Evolutionary conservation across 1,140 invertebrate genomes (phyloP), one percentile per base, ranked within the genome.

Genomic region (Brachystomella parvula): DNA sequence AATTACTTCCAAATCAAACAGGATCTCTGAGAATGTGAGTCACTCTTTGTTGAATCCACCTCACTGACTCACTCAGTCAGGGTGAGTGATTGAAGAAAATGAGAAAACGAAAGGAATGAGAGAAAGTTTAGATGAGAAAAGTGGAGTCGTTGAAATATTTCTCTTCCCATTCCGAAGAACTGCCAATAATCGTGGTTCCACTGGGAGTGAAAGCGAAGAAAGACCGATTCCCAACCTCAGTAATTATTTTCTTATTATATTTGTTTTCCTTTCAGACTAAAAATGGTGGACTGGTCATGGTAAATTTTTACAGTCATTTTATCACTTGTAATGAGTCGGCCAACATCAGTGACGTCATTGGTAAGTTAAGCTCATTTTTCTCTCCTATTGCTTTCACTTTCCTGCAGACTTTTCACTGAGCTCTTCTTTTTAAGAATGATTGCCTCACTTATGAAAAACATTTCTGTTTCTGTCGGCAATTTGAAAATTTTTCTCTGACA

Each of bases 211-310:
- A n/a, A n/a, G n/a, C n/a, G n/a, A n/a, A n/a, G n/a, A n/a, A n/a
- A 44, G 39, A n/a, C 9, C n/a, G n/a, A 9, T 44, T n/a, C 39
- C n/a, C 39, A 44, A 44, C 39, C 49, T 53, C 49, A 53, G 12
- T 24, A 53, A 53, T 53, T 53, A 53, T 53, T 53, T 39, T 12
- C 39, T 29, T 3, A 3, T 30, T 65, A 9, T 21, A 12, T 47
- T 31, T 33, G n/a, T 33, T 44, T 17, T 61, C 32, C 9, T 71
- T 73, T 49, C 73, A 83, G 82, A 77, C 76, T 76, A 69, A 66
- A 3, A 82, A 82, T 69, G 73, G 77, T 21, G 81, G 81, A 1
- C 75, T 82, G 2, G 79, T 82, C 1, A 82, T 82, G 81, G 78
- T 82, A 19, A 81, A 79, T 64, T 82, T 82, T 72, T 81, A 76